Percentiles rank a stretch among this genome's conserved stretches.
These are phyloP conservation scores for Porites rus DNA, from an alignment of 92 coral and sea anemone species.

Conservation along the genomic window DNA sequence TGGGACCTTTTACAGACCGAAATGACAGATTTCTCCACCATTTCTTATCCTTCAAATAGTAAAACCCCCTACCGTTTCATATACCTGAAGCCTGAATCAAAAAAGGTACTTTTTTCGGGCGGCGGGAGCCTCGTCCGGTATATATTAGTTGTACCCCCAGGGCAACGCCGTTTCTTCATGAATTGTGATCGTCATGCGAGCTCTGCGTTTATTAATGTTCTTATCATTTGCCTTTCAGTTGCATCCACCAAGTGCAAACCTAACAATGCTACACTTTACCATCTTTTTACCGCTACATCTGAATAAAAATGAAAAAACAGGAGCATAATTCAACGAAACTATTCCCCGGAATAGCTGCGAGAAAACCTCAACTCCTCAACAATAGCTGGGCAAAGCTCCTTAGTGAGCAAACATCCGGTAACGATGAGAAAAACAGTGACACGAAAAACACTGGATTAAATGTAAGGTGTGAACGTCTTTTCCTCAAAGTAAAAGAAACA, in stretches of 20 bases:
- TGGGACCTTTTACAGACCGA: no score
- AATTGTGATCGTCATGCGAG: no score
- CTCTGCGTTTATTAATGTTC: no score
- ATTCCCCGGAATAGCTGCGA: conserved; percentile 15
- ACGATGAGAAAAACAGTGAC: not conserved
- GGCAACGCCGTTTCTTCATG: no score
- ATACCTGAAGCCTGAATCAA: no score
- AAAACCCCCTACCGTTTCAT: no score
- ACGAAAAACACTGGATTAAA: not conserved
- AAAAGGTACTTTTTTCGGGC: no score
- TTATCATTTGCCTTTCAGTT: not conserved
- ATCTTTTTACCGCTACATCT: no score
- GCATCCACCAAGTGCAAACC: not conserved
- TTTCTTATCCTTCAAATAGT: no score
- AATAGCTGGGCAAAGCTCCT: conserved; percentile 38
- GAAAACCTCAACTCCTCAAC: conserved; percentile 20
- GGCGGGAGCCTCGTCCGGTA: no score
- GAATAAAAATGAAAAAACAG: not conserved
- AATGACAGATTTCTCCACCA: no score
- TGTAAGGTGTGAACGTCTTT: not conserved
- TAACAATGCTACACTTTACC: not conserved
- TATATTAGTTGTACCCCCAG: no score
- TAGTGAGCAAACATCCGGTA: not conserved
- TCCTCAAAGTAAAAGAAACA: not conserved
- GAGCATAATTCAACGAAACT: not conserved